These are phyloP conservation scores for Danaus melanippus DNA, from an alignment of 1,140 invertebrate species.

Conservation along the genomic window DNA sequence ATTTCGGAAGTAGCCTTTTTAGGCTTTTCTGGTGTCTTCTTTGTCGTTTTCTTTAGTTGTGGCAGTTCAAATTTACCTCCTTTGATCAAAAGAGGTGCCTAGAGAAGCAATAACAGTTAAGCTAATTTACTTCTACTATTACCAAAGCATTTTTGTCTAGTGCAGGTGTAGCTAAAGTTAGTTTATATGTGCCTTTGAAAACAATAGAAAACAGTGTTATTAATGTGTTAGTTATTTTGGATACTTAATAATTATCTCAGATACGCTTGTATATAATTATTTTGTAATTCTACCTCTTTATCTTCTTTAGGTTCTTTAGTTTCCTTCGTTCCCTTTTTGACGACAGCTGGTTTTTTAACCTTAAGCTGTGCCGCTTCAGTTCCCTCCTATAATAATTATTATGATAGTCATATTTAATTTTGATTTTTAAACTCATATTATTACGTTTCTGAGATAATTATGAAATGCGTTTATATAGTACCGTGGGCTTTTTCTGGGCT, in stretches of 20 bases:
- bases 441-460: conserved; percentile 47
- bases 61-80: conserved; percentile 66
- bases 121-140: conserved; percentile 31
- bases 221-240: conserved; percentile 14
- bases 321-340: conserved; percentile 54
- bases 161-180: conserved; percentile 39
- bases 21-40: conserved; percentile 52
- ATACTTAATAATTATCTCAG: conserved; percentile 41
- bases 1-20: conserved; percentile 51
- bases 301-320: conserved; percentile 32
- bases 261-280: conserved; percentile 7
- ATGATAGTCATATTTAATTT: conserved; percentile 16
- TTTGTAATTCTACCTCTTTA: conserved; percentile 2
- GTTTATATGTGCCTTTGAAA: conserved; percentile 34
- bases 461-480: conserved; percentile 40
- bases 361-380: conserved; percentile 58
- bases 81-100: conserved; percentile 58
- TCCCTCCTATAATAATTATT: conserved; percentile 47
- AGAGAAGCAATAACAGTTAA: conserved; percentile 53
- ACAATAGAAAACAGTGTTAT: conserved; percentile 32
- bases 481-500: conserved; percentile 63
- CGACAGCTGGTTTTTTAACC: conserved; percentile 63
- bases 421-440: conserved; percentile 5
- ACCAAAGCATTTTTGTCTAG: conserved; percentile 33
- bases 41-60: conserved; percentile 61